phyloP scores from a whole-genome alignment of 2,888 invertebrate species.

The Galeruca laticollis region DNA sequence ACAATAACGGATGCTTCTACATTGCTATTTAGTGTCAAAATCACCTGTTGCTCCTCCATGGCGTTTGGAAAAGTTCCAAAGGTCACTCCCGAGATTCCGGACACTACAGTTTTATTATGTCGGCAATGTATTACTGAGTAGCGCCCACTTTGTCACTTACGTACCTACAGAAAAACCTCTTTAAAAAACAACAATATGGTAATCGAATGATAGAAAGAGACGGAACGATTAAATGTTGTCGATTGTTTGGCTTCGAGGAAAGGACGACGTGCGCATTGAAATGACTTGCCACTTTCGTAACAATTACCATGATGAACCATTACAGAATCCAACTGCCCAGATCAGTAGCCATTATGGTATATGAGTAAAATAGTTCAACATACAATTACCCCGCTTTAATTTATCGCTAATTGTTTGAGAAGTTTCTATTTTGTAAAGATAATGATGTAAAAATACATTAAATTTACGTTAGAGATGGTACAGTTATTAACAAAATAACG shows the following conservation, averaged over 20 bases:
- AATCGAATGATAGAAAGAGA: background rate
- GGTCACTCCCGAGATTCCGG: slow-evolving; percentile 54
- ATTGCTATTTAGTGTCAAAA: slow-evolving; percentile 56
- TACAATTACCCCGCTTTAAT: background rate
- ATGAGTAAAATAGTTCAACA: background rate
- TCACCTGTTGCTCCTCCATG: slow-evolving; percentile 62
- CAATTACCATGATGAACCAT: background rate
- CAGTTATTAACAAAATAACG: no score
- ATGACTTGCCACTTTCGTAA: slow-evolving; percentile 14
- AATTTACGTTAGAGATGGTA: background rate
- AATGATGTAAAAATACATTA: background rate
- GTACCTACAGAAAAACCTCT: slow-evolving; percentile 6
- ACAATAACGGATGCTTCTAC: slow-evolving; percentile 61
- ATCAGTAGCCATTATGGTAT: background rate
- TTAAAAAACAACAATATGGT: background rate
- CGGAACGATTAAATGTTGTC: background rate
- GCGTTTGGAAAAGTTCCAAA: slow-evolving; percentile 56
- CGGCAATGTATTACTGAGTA: slow-evolving; percentile 42
- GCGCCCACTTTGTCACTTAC: background rate
- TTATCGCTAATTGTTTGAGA: background rate
- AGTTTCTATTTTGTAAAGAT: background rate
- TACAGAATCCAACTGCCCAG: background rate
- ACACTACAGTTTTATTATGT: slow-evolving; percentile 49
- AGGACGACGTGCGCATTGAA: slow-evolving; percentile 19
- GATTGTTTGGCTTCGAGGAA: background rate